Base-by-base conservation (phyloP, 2,888 invertebrate species). In the Cyclophora punctaria region DNA sequence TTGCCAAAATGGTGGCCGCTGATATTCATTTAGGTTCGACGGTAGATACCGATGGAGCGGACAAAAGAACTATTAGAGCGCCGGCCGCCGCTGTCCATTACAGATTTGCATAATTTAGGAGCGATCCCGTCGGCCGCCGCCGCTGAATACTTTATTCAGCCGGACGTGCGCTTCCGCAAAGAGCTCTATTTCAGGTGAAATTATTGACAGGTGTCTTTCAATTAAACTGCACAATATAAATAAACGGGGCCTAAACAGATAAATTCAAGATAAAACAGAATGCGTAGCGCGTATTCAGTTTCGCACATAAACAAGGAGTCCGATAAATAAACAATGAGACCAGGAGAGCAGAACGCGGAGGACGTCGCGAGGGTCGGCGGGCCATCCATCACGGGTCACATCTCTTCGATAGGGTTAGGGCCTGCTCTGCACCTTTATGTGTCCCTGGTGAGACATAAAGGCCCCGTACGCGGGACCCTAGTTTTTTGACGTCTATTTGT, bases 401-500 rank as follows among this genome's bases (percentile, higher is more conserved):
- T 83, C 75, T 71, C 78, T 82, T 84, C 87, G 87, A 87, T 88
- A 88, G 88, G 88, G 87, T 88, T 88, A 86, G 82, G 80, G 76
- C 80, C 80, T 80, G 75, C 80, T 83, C 80, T 79, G 80, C 78
- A 88, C 86, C 87, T 87, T 87, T 88, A 88, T 87, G 86, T 58
- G 78, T 87, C 88, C 87, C 88, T 67, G 73, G 87, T 80, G 85
- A 65, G 71, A 81, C 72, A 83, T 87, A 87, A 86, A 80, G 74
- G 77, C 79, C 74, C 80, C 72, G 75, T 76, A 75, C 75, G 70
- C 70, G 73, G 71, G 74, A 76, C 81, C 80, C 84, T 78, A 83
- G 81, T 85, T 85, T 85, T 88, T 86, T 87, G 84, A 83, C 86
- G 80, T 86, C 85, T 86, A 88, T 87, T 86, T 88, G 87, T 83